Conservation (phyloP, 1,140 invertebrate genomes). For the Drosophila ogumai region DNA sequence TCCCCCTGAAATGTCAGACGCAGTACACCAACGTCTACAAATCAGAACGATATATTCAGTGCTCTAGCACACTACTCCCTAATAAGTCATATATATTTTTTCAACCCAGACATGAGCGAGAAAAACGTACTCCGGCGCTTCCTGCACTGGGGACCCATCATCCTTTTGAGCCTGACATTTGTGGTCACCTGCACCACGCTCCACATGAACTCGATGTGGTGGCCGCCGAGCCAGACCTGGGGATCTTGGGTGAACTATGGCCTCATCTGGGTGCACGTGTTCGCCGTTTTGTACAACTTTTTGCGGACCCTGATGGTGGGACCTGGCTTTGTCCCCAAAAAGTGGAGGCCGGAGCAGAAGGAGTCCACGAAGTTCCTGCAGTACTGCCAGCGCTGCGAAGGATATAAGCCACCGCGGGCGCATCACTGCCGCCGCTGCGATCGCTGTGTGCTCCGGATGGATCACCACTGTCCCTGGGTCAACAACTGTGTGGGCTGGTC, state of each 20-base stretch:
- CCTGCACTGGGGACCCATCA: conserved; percentile 56
- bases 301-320: conserved; percentile 35
- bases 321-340: conserved; percentile 38
- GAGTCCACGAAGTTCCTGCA: conserved; percentile 87
- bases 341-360: conserved; percentile 26
- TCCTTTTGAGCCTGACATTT: neutral
- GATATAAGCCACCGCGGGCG: conserved; percentile 96
- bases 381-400: conserved; percentile 93
- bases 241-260: conserved; percentile 10
- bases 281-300: conserved; percentile 32
- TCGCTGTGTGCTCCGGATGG: conserved; percentile 97
- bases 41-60: conserved; percentile 1
- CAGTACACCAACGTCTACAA: neutral
- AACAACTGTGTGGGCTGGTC: conserved; percentile 92
- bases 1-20: neutral
- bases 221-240: conserved; percentile 2
- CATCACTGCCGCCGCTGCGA: conserved; percentile 99
- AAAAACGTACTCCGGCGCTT: conserved; percentile 30
- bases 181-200: conserved; percentile 10
- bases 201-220: conserved; percentile 48
- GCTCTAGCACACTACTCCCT: neutral
- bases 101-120: neutral
- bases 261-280: conserved; percentile 27
- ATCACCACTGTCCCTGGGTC: conserved; percentile 93
- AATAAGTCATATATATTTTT: neutral